Evolutionary conservation across 2,888 invertebrate species (phyloP).

Genomic region (Pyrrhosoma nymphula): DNA sequence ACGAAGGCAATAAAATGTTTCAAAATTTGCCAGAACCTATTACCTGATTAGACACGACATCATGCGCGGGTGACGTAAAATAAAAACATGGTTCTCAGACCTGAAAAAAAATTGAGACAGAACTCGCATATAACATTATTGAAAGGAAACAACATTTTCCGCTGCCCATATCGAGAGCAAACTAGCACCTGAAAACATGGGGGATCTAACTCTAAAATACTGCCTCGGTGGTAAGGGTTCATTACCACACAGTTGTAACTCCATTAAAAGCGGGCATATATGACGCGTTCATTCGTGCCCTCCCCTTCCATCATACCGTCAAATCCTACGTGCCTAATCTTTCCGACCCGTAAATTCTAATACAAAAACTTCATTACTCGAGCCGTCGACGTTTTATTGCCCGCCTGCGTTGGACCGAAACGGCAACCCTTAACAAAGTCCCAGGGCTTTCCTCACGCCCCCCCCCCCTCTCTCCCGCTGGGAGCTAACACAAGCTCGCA

Average conservation of each 20-base stretch:
- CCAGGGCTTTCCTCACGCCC: background rate
- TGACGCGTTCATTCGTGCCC: background rate
- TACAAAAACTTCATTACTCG: slow-evolving; percentile 13
- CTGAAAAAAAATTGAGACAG: background rate
- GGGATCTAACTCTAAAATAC: background rate
- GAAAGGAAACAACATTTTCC: background rate
- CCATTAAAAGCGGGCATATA: background rate
- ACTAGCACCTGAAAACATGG: background rate
- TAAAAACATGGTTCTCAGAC: background rate
- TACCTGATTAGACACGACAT: background rate
- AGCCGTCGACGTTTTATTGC: slow-evolving; percentile 5
- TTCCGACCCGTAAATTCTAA: background rate
- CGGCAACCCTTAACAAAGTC: background rate
- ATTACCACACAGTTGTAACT: background rate
- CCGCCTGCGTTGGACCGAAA: background rate
- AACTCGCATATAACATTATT: background rate
- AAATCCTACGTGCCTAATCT: background rate
- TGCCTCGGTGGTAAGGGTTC: background rate
- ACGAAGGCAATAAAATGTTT: background rate
- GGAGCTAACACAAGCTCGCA: background rate
- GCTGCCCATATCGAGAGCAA: background rate
- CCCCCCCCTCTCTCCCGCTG: background rate
- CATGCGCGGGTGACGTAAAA: too few species aligned
- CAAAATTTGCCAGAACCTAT: background rate
- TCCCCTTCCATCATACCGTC: background rate